A percentile compares a stretch with the other conserved stretches of the same genome.
Evolutionary conservation across 2,888 invertebrate genomes (phyloP).

Genomic region (Nomada goodeniana): DNA sequence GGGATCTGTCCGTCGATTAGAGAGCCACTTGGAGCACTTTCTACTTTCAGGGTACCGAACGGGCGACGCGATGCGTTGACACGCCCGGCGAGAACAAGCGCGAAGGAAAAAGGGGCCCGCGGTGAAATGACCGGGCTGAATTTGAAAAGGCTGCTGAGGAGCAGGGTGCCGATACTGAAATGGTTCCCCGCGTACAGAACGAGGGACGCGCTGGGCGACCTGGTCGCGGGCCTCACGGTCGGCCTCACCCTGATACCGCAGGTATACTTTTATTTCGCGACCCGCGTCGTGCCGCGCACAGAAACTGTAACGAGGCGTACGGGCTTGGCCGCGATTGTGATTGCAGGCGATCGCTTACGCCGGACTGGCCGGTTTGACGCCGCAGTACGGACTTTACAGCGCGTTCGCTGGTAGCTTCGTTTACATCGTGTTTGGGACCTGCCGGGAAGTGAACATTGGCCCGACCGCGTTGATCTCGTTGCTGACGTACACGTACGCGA

Average conservation of each 20-base stretch:
- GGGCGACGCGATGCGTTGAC: constrained; percentile 11
- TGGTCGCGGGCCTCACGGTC: constrained; percentile 86
- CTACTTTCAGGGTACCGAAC: not conserved
- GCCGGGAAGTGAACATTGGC: constrained; percentile 88
- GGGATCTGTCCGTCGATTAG: not conserved
- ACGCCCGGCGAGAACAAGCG: too few relatives aligned
- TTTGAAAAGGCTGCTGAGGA: constrained; percentile 56
- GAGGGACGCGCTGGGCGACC: constrained; percentile 84
- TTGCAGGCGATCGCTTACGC: constrained; percentile 80
- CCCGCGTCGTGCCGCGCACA: too few relatives aligned
- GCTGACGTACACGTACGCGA: constrained; percentile 88
- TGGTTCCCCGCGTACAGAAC: constrained; percentile 85
- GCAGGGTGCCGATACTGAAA: constrained; percentile 81
- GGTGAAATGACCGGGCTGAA: constrained; percentile 68
- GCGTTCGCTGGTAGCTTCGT: constrained; percentile 92
- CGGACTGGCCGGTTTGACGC: constrained; percentile 75
- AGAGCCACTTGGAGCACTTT: not conserved
- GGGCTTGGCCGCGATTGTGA: not conserved
- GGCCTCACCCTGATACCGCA: constrained; percentile 84
- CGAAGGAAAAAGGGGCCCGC: not conserved
- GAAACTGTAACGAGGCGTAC: too few relatives aligned
- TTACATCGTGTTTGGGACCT: constrained; percentile 91
- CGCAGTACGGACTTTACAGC: constrained; percentile 93
- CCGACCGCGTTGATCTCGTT: constrained; percentile 92
- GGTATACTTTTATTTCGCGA: constrained; percentile 69